A percentile compares a stretch with the other conserved stretches of the same genome.
Evolutionary conservation across 2,113 vertebrate species (phyloP).

Genomic region (Passer montanus): DNA sequence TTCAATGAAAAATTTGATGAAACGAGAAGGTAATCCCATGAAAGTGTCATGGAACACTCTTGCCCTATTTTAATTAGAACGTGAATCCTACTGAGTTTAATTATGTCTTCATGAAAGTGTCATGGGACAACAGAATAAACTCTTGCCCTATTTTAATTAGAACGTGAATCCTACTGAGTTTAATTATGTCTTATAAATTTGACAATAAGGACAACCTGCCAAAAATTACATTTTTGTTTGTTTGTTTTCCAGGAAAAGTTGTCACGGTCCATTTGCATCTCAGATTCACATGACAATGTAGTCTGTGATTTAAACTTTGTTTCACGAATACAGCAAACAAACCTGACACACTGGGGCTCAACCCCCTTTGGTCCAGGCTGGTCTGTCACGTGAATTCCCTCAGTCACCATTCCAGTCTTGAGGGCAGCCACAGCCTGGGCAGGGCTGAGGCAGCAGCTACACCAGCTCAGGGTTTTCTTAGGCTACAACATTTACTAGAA

Average conservation of each 20-base stretch:
- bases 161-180: neutral
- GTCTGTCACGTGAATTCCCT: accelerated
- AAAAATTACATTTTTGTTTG: neutral
- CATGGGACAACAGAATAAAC: neutral
- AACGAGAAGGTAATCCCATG: no score
- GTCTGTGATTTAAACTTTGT: neutral
- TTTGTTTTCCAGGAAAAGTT: neutral
- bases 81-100: no score
- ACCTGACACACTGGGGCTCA: neutral
- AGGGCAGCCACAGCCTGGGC: neutral
- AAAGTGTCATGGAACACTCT: no score
- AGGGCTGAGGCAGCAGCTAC: neutral
- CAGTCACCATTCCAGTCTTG: neutral
- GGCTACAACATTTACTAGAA: neutral
- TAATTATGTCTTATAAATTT: neutral
- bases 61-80: no score
- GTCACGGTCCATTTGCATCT: neutral
- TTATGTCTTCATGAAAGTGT: neutral
- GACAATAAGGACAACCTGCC: neutral
- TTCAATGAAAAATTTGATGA: no score
- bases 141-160: neutral
- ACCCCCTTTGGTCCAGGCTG: neutral
- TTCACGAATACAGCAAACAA: neutral
- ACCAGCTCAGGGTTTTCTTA: neutral
- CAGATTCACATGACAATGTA: neutral